Base-by-base conservation (phyloP, 2,888 invertebrate genomes). In the Mesochorus sp. region DNA sequence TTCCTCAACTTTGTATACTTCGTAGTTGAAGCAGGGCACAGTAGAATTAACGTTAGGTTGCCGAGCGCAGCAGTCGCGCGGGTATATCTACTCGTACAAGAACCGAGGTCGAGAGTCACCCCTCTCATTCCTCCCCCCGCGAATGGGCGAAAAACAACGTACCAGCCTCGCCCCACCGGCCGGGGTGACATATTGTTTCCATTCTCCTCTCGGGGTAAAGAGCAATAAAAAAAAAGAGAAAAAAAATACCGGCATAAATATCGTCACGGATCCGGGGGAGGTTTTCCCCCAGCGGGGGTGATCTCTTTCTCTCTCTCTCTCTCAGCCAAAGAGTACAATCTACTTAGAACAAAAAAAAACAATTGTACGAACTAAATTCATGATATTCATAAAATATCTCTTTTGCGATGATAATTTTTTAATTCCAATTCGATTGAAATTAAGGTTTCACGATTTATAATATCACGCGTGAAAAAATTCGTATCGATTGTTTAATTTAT, bases 131-230 rank as follows among this genome's bases (percentile, higher is more conserved):
- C 19, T 34, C 47, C 17, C 24, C 21, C 19, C 68, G 19, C 21
- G n/a, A 34, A 55, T 57, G 68, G 49, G 51, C 49, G 73, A 61
- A 68, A n/a, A 77, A 62, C 72, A 59, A 42, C 71, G 42, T 53
- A 89, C 83, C 85, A 80, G 70, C 81, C 81, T 72, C 79, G 10
- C 44, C 78, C 57, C 61, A 42, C 51, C 67, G 66, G 67, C 78
- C 74, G 67, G n/a, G n/a, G 88, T 89, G 90, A 91, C 90, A 89
- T 90, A 90, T 91, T 90, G 90, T 90, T 90, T 88, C 88, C 89
- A 90, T 90, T 90, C 88, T 83, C 83, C 83, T 86, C 84, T 82
- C 84, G 80, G 83, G 86, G 85, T 85, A 86, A 82, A 85, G 88
- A 82, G 86, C 86, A 88, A 90, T 89, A 90, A 90, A 89, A 80